A percentile compares a stretch with the other conserved stretches of the same genome.
Evolutionary conservation across 2,797 vertebrate genomes (phyloP).

Genomic region (Falco peregrinus): DNA sequence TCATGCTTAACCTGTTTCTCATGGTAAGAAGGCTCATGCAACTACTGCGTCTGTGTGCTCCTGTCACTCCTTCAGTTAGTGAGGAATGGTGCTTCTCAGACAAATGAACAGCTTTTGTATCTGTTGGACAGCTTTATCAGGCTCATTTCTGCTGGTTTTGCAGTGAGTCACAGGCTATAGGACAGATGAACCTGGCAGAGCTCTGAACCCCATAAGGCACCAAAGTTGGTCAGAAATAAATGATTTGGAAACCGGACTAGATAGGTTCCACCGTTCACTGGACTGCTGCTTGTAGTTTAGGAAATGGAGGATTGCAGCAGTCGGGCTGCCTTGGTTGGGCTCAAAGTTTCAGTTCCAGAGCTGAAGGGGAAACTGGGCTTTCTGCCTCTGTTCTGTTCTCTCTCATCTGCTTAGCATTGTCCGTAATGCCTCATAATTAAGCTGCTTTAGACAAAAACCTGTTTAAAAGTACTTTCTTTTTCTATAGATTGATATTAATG

Average conservation of each 20-base stretch:
- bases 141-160: neutral
- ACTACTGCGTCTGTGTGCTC: neutral
- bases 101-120: neutral
- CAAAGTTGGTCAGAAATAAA: neutral
- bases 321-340: neutral
- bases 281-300: neutral
- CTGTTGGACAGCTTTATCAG: neutral
- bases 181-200: neutral
- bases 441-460: neutral
- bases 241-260: neutral
- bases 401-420: neutral
- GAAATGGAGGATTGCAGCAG: neutral
- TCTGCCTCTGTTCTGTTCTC: neutral
- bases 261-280: neutral
- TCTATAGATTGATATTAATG: neutral
- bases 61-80: neutral
- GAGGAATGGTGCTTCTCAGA: neutral
- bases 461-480: neutral
- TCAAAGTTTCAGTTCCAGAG: neutral
- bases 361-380: neutral
- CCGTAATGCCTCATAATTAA: neutral
- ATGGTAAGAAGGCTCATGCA: neutral
- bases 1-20: neutral
- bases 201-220: neutral
- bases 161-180: neutral